A percentile compares a stretch with the other conserved stretches of the same genome.
These are phyloP conservation scores for Zoroaster sp. DNA, from an alignment of 53 echinoderm and acorn worm species.

Conservation along the genomic window DNA sequence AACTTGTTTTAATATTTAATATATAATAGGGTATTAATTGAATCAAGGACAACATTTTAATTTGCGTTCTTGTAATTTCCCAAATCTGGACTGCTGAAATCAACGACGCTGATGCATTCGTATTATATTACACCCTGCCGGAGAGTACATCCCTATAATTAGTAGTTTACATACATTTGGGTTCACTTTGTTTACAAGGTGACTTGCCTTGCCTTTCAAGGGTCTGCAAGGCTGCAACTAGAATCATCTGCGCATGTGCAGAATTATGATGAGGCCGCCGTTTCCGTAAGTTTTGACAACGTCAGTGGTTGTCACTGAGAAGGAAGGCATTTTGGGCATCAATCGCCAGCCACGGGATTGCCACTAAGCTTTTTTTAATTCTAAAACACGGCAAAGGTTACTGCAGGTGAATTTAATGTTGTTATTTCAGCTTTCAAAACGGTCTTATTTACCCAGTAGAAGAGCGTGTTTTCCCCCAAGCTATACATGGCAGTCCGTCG, in stretches of 20 bases:
- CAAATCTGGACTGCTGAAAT: no score
- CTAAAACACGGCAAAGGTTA: conserved; percentile 67
- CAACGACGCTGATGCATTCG: neutral
- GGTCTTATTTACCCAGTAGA: conserved; percentile 62
- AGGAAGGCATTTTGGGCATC: conserved; percentile 35
- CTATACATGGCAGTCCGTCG: conserved; percentile 51
- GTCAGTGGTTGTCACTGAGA: neutral
- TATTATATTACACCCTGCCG: neutral
- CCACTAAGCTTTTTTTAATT: conserved; percentile 18
- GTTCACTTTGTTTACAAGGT: neutral
- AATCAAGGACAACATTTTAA: no score
- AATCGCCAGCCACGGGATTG: conserved; percentile 23
- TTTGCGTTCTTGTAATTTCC: no score
- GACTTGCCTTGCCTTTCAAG: neutral
- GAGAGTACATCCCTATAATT: no score
- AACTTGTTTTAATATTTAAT: no score
- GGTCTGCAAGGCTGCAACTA: neutral
- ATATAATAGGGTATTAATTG: no score
- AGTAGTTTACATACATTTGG: neutral
- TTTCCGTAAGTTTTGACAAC: neutral
- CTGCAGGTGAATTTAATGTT: conserved; percentile 60
- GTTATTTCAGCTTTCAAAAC: conserved; percentile 75
- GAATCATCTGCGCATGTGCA: conserved; percentile 11
- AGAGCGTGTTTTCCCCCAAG: conserved; percentile 69
- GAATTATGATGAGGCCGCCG: neutral